A percentile compares a stretch with the other conserved stretches of the same genome.
phyloP scores from a whole-genome alignment of 2,797 vertebrate genomes.

The Trachops cirrhosus region DNA sequence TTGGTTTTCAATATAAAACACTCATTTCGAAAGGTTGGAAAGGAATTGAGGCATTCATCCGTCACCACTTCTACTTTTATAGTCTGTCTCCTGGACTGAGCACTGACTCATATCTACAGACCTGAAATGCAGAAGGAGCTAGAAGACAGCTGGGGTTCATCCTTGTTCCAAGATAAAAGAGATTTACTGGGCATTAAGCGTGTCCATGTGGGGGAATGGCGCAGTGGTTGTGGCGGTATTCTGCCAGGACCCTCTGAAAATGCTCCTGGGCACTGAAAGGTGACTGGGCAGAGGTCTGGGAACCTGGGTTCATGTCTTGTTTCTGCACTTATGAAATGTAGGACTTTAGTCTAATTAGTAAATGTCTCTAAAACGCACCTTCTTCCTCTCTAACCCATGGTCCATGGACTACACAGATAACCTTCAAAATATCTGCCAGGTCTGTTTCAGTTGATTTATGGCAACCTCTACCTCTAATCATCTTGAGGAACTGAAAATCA shows the following conservation, averaged over 20 bases:
- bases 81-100: background rate
- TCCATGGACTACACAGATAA: background rate
- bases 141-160: background rate
- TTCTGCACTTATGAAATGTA: background rate
- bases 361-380: background rate
- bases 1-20: background rate
- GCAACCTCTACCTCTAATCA: background rate
- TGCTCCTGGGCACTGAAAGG: background rate
- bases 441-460: background rate
- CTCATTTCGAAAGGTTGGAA: background rate
- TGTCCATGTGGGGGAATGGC: background rate
- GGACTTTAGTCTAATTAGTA: background rate
- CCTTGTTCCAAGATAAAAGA: background rate
- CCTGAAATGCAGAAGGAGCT: background rate
- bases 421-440: background rate
- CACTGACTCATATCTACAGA: background rate
- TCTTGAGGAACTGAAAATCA: background rate
- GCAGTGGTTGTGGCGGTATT: background rate
- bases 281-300: background rate
- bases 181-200: background rate
- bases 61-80: background rate
- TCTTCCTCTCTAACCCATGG: background rate
- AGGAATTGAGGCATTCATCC: background rate
- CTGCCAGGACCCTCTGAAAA: background rate
- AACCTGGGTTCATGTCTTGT: background rate